phyloP scores from a whole-genome alignment of 2,797 vertebrate species.

The Bucorvus abyssinicus region DNA sequence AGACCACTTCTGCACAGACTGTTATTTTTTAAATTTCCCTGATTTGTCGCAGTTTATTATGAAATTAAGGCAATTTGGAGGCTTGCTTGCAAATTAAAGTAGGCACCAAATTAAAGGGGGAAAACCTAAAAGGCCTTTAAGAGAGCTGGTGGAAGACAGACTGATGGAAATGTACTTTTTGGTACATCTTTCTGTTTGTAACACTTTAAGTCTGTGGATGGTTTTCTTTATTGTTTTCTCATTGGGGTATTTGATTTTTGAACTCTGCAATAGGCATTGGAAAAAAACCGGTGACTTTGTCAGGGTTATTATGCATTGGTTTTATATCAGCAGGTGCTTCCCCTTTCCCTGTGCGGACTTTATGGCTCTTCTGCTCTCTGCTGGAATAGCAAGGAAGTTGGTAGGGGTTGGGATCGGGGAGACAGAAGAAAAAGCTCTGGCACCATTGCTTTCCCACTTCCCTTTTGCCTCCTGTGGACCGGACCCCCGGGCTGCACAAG shows the following conservation, averaged over 20 bases:
- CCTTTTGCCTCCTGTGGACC: background rate
- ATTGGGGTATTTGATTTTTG: background rate
- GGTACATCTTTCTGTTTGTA: background rate
- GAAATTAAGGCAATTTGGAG: background rate
- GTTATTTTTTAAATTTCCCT: background rate
- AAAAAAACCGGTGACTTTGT: background rate
- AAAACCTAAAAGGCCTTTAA: background rate
- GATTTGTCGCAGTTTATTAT: background rate
- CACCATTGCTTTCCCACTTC: background rate
- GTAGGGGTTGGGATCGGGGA: rapidly evolving
- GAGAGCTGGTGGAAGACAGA: background rate
- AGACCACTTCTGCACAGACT: background rate
- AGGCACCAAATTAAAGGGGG: background rate
- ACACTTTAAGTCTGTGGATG: background rate
- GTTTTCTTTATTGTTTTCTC: background rate
- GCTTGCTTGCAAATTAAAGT: background rate
- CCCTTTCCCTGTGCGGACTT: background rate
- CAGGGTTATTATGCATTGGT: background rate
- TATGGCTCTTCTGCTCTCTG: background rate
- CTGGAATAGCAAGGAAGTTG: background rate
- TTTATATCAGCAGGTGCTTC: background rate
- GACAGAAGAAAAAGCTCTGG: background rate
- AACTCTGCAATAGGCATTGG: background rate
- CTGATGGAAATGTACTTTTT: background rate
- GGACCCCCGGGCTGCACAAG: background rate